A percentile compares a stretch with the other conserved stretches of the same genome.
These are phyloP conservation scores for Eriosoma lanigerum DNA, from an alignment of 1,140 invertebrate genomes.

Conservation along the genomic window DNA sequence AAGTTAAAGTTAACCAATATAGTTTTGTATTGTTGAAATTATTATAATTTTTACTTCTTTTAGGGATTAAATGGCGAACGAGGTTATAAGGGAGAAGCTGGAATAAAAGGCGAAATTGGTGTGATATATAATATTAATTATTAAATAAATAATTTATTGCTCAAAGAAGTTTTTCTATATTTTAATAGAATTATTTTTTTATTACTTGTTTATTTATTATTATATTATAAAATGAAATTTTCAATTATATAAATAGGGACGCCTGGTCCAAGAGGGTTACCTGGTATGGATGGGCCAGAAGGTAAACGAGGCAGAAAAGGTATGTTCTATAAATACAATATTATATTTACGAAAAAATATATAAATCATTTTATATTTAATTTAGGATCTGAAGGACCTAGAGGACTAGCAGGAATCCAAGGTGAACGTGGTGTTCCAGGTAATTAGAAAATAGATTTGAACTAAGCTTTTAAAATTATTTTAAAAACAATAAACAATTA, in stretches of 20 bases:
- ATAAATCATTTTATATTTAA: neutral
- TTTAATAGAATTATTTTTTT: neutral
- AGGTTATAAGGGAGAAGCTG: constrained; percentile 56
- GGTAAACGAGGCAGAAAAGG: constrained; percentile 71
- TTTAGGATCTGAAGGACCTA: constrained; percentile 65
- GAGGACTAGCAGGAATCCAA: constrained; percentile 63
- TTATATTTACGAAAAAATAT: too few species aligned
- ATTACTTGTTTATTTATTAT: neutral
- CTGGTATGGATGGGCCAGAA: constrained; percentile 72
- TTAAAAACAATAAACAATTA: neutral
- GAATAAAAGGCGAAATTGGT: constrained; percentile 66
- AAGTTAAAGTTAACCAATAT: constrained; percentile 11
- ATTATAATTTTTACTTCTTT: neutral
- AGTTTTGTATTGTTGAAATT: neutral
- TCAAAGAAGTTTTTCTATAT: neutral
- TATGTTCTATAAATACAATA: neutral
- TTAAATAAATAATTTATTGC: neutral
- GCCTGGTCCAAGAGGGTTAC: constrained; percentile 71
- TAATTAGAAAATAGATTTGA: constrained; percentile 55
- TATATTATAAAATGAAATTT: neutral
- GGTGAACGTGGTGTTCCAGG: constrained; percentile 70
- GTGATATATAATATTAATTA: neutral
- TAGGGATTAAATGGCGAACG: constrained; percentile 55
- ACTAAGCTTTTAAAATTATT: neutral
- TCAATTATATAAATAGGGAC: constrained; percentile 61